A percentile compares a stretch with the other conserved stretches of the same genome.
These are phyloP conservation scores for Pandion haliaetus DNA, from an alignment of 2,113 vertebrate genomes.

Conservation along the genomic window DNA sequence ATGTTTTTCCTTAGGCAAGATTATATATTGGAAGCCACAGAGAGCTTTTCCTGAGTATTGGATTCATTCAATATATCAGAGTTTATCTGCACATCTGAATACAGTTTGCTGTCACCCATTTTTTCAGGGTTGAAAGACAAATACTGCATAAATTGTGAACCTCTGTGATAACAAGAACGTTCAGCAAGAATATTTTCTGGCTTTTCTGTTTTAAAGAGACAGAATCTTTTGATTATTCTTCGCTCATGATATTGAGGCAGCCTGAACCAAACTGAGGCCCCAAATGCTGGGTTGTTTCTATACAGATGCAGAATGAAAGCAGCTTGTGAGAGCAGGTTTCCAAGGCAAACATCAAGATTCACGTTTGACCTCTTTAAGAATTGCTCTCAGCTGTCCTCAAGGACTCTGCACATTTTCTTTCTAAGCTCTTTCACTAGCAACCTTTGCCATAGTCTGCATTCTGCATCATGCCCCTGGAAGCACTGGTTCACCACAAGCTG, in stretches of 20 bases:
- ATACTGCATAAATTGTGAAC: background rate
- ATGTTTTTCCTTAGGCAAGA: background rate
- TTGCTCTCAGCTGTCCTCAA: background rate
- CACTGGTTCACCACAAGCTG: background rate
- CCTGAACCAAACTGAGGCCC: background rate
- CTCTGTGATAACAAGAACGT: background rate
- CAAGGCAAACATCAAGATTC: background rate
- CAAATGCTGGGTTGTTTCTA: rapidly evolving
- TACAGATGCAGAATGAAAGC: background rate
- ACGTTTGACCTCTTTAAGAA: background rate
- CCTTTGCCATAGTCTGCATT: background rate
- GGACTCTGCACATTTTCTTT: background rate
- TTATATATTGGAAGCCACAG: background rate
- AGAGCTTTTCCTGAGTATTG: background rate
- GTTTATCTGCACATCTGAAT: background rate
- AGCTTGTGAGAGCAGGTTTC: background rate
- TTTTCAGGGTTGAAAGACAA: background rate
- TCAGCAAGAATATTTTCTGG: background rate
- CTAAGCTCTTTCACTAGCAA: background rate
- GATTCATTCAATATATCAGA: background rate
- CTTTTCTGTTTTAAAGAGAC: background rate
- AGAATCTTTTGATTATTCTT: background rate
- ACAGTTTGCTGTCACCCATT: background rate
- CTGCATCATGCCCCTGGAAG: background rate
- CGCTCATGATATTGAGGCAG: background rate